These are phyloP conservation scores for Camponotus vicinus DNA, from an alignment of 1,140 invertebrate species.

Conservation along the genomic window DNA sequence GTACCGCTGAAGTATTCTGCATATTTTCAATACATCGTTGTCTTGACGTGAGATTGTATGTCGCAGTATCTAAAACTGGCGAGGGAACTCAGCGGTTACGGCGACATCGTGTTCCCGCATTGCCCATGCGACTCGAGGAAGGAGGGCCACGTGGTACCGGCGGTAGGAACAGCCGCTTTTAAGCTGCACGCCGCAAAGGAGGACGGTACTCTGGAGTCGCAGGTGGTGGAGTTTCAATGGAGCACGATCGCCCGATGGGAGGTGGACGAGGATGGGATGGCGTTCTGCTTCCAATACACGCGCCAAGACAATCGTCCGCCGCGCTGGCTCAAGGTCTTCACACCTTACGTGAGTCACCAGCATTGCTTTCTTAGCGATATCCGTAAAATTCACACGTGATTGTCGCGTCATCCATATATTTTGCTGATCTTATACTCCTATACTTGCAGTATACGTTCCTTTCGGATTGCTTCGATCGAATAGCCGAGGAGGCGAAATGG, in stretches of 20 bases:
- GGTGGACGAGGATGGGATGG: constrained; percentile 96
- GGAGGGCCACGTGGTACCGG: constrained; percentile 95
- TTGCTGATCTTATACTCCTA: constrained; percentile 38
- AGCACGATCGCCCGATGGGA: constrained; percentile 93
- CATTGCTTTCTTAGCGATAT: too few relatives aligned
- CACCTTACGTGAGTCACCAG: constrained; percentile 94
- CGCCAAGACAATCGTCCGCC: constrained; percentile 92
- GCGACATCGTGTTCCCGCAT: constrained; percentile 97
- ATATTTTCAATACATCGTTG: not conserved
- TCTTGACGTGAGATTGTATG: not conserved
- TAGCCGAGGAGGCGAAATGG: constrained; percentile 96
- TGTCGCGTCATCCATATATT: not conserved
- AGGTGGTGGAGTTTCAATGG: constrained; percentile 95
- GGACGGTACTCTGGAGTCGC: constrained; percentile 94
- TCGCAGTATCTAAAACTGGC: constrained; percentile 94
- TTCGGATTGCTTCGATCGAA: constrained; percentile 97
- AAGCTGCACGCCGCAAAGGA: constrained; percentile 95
- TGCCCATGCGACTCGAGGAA: constrained; percentile 97
- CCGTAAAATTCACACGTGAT: too few relatives aligned
- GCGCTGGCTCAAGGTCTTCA: constrained; percentile 95
- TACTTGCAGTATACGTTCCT: constrained; percentile 95
- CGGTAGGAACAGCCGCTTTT: constrained; percentile 91
- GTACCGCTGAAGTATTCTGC: too few relatives aligned
- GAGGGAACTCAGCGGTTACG: constrained; percentile 95
- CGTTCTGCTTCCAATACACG: constrained; percentile 95